A percentile compares a stretch with the other conserved stretches of the same genome.
These are phyloP conservation scores for Gorsachius goisagi DNA, from an alignment of 2,113 vertebrate species.

Conservation along the genomic window DNA sequence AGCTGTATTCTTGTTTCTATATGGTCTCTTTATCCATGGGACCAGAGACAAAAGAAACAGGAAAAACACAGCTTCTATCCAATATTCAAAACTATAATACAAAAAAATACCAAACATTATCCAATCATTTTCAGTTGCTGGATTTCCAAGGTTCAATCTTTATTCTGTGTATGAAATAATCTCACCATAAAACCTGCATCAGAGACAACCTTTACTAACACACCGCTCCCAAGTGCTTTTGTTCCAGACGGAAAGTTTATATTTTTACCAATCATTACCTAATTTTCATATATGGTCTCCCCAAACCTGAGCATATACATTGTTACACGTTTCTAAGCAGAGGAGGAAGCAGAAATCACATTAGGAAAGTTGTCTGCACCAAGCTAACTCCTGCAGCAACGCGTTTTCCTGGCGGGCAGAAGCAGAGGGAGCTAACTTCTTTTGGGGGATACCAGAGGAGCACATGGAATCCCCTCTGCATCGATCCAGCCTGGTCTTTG, in stretches of 20 bases:
- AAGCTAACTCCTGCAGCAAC: not conserved
- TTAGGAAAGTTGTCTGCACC: not conserved
- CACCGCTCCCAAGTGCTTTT: not conserved
- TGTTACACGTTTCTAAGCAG: not conserved
- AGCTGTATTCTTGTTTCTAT: not conserved
- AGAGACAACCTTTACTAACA: not conserved
- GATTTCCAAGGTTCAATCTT: not conserved
- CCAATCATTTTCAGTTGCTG: not conserved
- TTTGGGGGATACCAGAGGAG: not conserved
- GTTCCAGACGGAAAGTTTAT: not conserved
- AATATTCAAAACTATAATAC: not conserved
- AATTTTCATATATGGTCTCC: not conserved
- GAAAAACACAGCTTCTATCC: not conserved
- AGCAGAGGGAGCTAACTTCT: not conserved
- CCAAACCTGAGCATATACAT: not conserved
- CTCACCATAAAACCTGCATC: not conserved
- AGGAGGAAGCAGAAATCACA: not conserved
- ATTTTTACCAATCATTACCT: not conserved
- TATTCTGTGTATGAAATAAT: not conserved
- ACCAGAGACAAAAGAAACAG: not conserved
- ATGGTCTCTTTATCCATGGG: not conserved
- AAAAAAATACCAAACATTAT: not conserved
- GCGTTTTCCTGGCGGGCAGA: not conserved
- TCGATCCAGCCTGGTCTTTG: not conserved
- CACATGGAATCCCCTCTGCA: not conserved